Evolutionary conservation across 2,113 vertebrate species (phyloP).

Genomic region (Mesocricetus auratus): DNA sequence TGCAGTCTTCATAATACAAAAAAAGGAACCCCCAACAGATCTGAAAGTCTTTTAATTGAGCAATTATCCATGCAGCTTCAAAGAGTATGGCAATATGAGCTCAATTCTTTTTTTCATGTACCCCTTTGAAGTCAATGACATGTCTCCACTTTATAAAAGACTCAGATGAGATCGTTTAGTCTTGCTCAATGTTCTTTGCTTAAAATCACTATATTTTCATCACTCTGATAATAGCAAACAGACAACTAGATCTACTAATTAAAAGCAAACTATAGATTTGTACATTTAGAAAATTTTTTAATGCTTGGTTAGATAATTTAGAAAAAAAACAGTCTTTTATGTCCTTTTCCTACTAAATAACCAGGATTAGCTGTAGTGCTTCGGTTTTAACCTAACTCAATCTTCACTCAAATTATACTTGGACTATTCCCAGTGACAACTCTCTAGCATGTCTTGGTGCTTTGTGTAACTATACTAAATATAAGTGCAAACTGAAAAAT

Average conservation of each 20-base stretch:
- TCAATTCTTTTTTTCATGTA: neutral
- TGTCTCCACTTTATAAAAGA: conserved; percentile 47
- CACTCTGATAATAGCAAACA: conserved; percentile 47
- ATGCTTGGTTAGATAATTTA: conserved; percentile 58
- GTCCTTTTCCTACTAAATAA: conserved; percentile 57
- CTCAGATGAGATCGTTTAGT: conserved; percentile 19
- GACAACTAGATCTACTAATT: conserved; percentile 40
- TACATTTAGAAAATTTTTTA: conserved; percentile 39
- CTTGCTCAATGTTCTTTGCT: conserved; percentile 58
- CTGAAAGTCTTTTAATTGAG: conserved; percentile 24
- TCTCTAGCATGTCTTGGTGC: conserved; percentile 58
- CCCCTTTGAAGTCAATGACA: conserved; percentile 43
- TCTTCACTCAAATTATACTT: conserved; percentile 76
- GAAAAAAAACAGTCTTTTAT: conserved; percentile 56
- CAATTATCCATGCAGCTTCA: conserved; percentile 29
- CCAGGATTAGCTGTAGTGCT: conserved; percentile 53
- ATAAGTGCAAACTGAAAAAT: conserved; percentile 76
- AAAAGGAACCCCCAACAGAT: neutral
- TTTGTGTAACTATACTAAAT: conserved; percentile 76
- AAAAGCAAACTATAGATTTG: conserved; percentile 54
- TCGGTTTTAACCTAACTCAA: conserved; percentile 63
- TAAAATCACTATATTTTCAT: conserved; percentile 62
- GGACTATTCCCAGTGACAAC: conserved; percentile 71
- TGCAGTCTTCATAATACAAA: conserved; percentile 7
- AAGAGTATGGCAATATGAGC: neutral